Conservation (phyloP, 2,797 vertebrate species). For the Columba guinea region DNA sequence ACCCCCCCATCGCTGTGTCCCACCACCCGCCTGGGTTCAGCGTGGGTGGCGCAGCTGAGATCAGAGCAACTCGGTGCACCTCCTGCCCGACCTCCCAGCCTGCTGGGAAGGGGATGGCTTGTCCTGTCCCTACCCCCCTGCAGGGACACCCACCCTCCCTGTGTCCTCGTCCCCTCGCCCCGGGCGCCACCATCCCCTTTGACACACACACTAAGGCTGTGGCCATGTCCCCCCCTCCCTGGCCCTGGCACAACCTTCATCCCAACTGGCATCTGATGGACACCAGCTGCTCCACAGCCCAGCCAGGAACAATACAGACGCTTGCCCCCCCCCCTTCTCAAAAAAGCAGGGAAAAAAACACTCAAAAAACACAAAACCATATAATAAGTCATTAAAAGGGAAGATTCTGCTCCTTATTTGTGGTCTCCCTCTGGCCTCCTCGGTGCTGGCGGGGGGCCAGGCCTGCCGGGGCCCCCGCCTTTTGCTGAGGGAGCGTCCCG, state of each 20-base stretch:
- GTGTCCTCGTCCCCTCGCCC: neutral
- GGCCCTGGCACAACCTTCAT: slow-evolving; percentile 56
- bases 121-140: neutral
- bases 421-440: slow-evolving; percentile 56
- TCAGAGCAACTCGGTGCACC: slow-evolving; percentile 50
- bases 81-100: slow-evolving; percentile 64
- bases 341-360: neutral
- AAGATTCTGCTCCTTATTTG: slow-evolving; percentile 73
- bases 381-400: slow-evolving; percentile 70
- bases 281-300: slow-evolving; percentile 57
- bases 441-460: slow-evolving; percentile 30
- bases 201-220: slow-evolving; percentile 20
- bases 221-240: neutral
- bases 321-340: slow-evolving; percentile 23
- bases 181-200: neutral
- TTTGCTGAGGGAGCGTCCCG: slow-evolving; percentile 30
- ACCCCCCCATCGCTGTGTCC: neutral
- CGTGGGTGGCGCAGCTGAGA: slow-evolving; percentile 65
- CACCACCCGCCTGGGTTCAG: neutral
- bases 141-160: neutral
- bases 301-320: slow-evolving; percentile 57
- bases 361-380: slow-evolving; percentile 44
- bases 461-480: slow-evolving; percentile 33
- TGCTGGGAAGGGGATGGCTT: slow-evolving; percentile 38
- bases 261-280: slow-evolving; percentile 67